Base-by-base conservation (phyloP, 2,888 invertebrate genomes). In the Oligia fasciuncula region DNA sequence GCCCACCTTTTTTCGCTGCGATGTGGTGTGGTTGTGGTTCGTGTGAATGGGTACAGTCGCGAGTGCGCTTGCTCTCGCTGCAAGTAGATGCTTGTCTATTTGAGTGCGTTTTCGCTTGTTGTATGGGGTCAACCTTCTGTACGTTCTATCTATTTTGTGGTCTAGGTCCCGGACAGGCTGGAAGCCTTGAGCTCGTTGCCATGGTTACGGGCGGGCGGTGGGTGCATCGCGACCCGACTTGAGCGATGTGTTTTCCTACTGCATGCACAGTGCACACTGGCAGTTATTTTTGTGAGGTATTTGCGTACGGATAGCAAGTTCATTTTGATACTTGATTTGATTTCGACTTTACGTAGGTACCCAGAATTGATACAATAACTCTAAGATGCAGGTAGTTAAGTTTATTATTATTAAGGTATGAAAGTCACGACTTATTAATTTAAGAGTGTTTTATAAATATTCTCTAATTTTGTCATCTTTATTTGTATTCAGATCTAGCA, bases 171-270 rank as follows among this genome's bases (percentile, higher is more conserved):
- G 77, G 82, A 69, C 60, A 71, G 19, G 11, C 35, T 68, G 29
- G 40, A 57, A 68, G 73, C 86, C 54, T 62, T 23, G 76, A 73
- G 76, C 86, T 85, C 70, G 79, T 79, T 83, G 70, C 73, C 43
- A 85, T 85, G 54, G 84, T 6, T 51, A 85, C 86, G 40, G 29
- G 9, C 0, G 83, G 82, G 83, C 65, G 86, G 73, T 17, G 84
- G 73, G 78, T 86, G 86, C 86, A 85, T 43, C n/a, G 17, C 43
- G 11, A 23, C 40, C 43, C 51, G 60, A 54, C 43, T 63, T 69
- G 80, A 83, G 57, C 8, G 11, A 19, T 54, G 60, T 76, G 85
- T 86, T 77, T 85, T 73, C 80, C 85, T 40, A 68, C 77, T 80
- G 46, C 43, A 73, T 73, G 74, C 76, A 84, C 86, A 57, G 84